Base-by-base conservation (phyloP, 2,888 invertebrate species). In the Ischnura elegans region DNA sequence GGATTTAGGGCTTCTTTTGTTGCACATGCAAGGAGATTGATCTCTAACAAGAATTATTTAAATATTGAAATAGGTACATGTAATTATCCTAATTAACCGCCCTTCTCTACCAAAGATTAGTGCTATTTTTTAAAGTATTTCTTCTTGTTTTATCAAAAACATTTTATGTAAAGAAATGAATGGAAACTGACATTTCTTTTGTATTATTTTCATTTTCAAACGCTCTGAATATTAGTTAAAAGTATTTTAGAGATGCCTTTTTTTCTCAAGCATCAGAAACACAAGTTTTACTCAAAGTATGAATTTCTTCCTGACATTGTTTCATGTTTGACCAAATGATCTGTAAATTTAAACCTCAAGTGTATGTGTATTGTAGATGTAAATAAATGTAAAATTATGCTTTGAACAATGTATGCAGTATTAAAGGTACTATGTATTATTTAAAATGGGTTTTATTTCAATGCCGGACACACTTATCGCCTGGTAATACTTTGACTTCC, bases 101-200 rank as follows among this genome's bases (percentile, higher is more conserved):
- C 90, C 61, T 90, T 90, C 90, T 90, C 43, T 61, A 90, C 90
- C 90, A 90, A 90, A 90, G 90, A 90, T 90, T 90, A 90, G 90
- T 90, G 55, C 61, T 90, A 90, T 90, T 16, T 16, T 43, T 55
- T 90, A 61, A n/a, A 61, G 61, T 43, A 43, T 90, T 61, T 90
- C 42, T 16, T 76, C 42, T 87, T 61, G 61, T 43, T 43, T 76
- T 36, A 66, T 43, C 61, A 43, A 61, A 90, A 51, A 61, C 47
- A 61, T 36, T 90, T 55, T 66, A 61, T 45, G 43, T 86, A 46
- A 45, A 86, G 43, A 42, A 43, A 51, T 90, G 13, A 8, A 43
- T 42, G 90, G n/a, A 42, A 90, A 90, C 42, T 42, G 29, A 10
- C 76, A 61, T 55, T 61, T 61, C 42, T 90, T 90, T 43, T 61